A percentile compares a stretch with the other conserved stretches of the same genome.
These are phyloP conservation scores for Bovichtus diacanthus DNA, from an alignment of 2,797 vertebrate genomes.

Conservation along the genomic window DNA sequence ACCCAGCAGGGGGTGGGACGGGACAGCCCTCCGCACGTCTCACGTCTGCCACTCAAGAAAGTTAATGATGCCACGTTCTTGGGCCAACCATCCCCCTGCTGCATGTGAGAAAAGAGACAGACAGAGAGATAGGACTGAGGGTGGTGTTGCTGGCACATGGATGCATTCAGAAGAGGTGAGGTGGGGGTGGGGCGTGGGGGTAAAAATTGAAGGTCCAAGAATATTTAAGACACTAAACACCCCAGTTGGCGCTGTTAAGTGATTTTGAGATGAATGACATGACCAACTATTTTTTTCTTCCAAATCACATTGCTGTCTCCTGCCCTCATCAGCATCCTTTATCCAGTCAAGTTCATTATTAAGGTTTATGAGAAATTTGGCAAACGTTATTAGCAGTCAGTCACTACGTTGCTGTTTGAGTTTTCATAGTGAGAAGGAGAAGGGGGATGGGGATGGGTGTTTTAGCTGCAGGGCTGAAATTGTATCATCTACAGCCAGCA, in stretches of 20 bases:
- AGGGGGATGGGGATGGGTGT: slow-evolving; percentile 14
- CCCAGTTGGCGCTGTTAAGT: slow-evolving; percentile 81
- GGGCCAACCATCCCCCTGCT: slow-evolving; percentile 78
- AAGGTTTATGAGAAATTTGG: slow-evolving; percentile 87
- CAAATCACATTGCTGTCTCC: slow-evolving; percentile 37
- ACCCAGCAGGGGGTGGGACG: slow-evolving; percentile 83
- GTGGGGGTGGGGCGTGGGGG: slow-evolving; percentile 36
- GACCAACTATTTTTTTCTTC: slow-evolving; percentile 27
- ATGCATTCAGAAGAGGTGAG: slow-evolving; percentile 67
- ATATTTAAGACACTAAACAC: slow-evolving; percentile 92
- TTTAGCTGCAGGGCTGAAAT: slow-evolving; percentile 76
- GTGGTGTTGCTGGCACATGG: slow-evolving; percentile 58
- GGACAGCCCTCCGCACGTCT: slow-evolving; percentile 84
- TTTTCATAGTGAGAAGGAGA: slow-evolving; percentile 69
- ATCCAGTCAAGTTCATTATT: slow-evolving; percentile 92
- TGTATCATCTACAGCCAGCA: slow-evolving; percentile 82
- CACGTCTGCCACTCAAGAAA: slow-evolving; percentile 88
- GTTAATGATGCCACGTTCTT: slow-evolving; percentile 85
- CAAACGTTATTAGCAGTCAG: slow-evolving; percentile 88
- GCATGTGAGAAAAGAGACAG: slow-evolving; percentile 57
- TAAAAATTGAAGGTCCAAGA: slow-evolving; percentile 69
- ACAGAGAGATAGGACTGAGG: slow-evolving; percentile 30
- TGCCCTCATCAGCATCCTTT: slow-evolving; percentile 78
- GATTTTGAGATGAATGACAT: slow-evolving; percentile 84
- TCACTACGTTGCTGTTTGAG: slow-evolving; percentile 76